Evolutionary conservation across 2,113 vertebrate species (phyloP).

Genomic region (mouse (Mus musculus)): GRCm39 chr10:34482001-34482500

Average conservation of each 20-base stretch:
- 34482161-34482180: not conserved
- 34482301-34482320: not conserved
- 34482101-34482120: not conserved
- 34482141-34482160: not conserved
- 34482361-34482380: not conserved
- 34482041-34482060: not conserved
- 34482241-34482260: not conserved
- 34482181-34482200: not conserved
- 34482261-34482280: not conserved
- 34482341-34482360: not conserved
- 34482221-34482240: not conserved
- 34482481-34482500: not conserved
- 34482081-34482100: not conserved
- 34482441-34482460: not conserved
- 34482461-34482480: not conserved
- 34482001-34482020: not conserved
- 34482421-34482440: not conserved
- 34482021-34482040: not conserved
- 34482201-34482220: not conserved
- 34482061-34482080: not conserved
- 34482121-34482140: too few relatives aligned
- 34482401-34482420: not conserved
- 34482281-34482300: conserved; percentile 8
- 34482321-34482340: not conserved
- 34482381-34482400: not conserved